These are phyloP conservation scores for Andricus curvator DNA, from an alignment of 2,888 invertebrate genomes.

Conservation along the genomic window DNA sequence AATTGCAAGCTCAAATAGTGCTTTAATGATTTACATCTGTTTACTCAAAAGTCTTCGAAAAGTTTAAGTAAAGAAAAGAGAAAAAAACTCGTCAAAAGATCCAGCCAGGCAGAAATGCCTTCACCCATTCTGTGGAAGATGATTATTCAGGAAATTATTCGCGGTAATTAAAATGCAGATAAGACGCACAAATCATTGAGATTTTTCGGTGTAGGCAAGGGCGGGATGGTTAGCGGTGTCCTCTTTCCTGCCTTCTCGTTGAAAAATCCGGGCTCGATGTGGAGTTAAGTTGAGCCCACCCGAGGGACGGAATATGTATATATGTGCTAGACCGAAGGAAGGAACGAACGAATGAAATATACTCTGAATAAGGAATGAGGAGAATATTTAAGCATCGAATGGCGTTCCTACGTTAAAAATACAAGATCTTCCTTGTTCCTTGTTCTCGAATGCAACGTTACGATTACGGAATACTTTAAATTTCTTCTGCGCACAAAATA, in stretches of 20 bases:
- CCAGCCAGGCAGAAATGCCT: constrained; percentile 52
- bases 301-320: constrained; percentile 65
- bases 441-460: constrained; percentile 32
- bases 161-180: constrained; percentile 78
- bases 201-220: constrained; percentile 67
- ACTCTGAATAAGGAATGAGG: constrained; percentile 74
- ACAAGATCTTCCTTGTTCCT: constrained; percentile 35
- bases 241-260: constrained; percentile 52
- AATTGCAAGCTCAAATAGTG: neutral
- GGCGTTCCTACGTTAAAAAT: constrained; percentile 39
- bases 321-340: constrained; percentile 61
- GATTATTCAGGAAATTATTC: constrained; percentile 76
- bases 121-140: constrained; percentile 52
- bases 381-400: constrained; percentile 69
- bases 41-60: constrained; percentile 11
- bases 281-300: constrained; percentile 60
- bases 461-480: constrained; percentile 35
- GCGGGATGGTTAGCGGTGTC: constrained; percentile 54
- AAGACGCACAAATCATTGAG: constrained; percentile 76
- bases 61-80: constrained; percentile 30
- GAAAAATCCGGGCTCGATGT: constrained; percentile 55
- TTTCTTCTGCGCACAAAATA: constrained; percentile 27
- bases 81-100: constrained; percentile 45
- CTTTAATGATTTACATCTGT: neutral
- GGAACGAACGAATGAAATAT: constrained; percentile 74